Base-by-base conservation (phyloP, 2,113 vertebrate species). In the Vimba vimba region DNA sequence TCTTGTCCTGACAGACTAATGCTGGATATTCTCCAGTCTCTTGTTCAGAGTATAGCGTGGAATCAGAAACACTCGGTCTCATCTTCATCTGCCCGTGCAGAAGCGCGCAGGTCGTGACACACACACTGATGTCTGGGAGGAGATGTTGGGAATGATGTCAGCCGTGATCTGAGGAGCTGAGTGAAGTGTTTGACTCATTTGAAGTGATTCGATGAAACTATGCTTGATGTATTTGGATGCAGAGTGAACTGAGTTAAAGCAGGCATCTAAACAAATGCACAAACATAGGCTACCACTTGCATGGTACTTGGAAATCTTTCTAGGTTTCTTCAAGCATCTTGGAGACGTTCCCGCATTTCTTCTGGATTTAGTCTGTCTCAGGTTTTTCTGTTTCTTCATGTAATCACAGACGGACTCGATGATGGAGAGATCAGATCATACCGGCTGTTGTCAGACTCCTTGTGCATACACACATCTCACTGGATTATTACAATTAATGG, bases 131-230 rank as follows among this genome's bases (percentile, higher is more conserved):
- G 64, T 69, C 43, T 25, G 27, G 80, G 43, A 82, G 62, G 17
- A 69, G 80, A n/a, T 69, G 62, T 33, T 21, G 60, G 33, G 25
- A 81, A 47, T 68, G 5, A 33, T 62, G 78, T n/a, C 78, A 64
- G n/a, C 13, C 23, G n/a, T 82, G 62, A 82, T 69, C 43, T 68
- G 79, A 82, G 27, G 25, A 52, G 75, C 50, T 11, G 75, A 66
- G 15, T 36, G 62, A 69, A 82, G 79, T 19, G 27, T 52, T 50
- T 52, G 79, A 82, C 59, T 80, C n/a, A 19, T 80, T 45, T 19
- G n/a, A 78, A 33, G 36, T 80, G 57, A 79, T 62, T 62, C n/a
- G 55, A 55, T 33, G 19, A 82, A 68, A 45, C 36, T 25, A 52
- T 52, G 62, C 30, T 30, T 30, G 30, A 33, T 66, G 60, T 45